Base-by-base conservation (phyloP, 2,113 vertebrate genomes). In the Lasiurus cinereus region DNA sequence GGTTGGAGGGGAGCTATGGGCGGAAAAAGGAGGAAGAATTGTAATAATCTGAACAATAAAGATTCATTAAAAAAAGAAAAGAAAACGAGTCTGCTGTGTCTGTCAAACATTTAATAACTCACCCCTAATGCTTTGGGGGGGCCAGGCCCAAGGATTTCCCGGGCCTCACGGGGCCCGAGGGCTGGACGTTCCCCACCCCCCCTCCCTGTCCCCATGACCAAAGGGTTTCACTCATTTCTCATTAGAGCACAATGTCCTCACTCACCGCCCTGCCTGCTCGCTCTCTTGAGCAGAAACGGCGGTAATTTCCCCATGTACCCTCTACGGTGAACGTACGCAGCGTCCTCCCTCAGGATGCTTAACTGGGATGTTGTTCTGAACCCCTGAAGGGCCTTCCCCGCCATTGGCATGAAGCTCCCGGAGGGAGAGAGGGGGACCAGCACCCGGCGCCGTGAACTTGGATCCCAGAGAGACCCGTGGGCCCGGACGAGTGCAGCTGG, bases 351-450 rank as follows among this genome's bases (percentile, higher is more conserved):
- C 43, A 7, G 56, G 90, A 72, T 46, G 87, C 92, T 89, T 79
- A 95, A 96, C 97, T 96, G 96, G 80, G 83, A 85, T 67, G n/a
- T 94, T 89, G 76, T 86, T 33, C 52, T 33, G 90, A 59, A 88
- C 74, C 18, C 79, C 0, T 9, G 31, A 80, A 95, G 85, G 93
- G 80, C 50, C 96, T 94, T 96, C 95, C 67, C 97, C 94, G 94
- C 83, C 83, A n/a, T 96, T 7, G 67, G 90, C 92, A 50, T 64
- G 90, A 48, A 48, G 15, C 73, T 92, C 54, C 66, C 59, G 2
- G 46, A 96, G 94, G 82, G 96, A 93, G 70, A 94, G 69, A 97
- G 87, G 95, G 87, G 96, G 93, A 56, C 56, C 88, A 89, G 96
- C 16, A 84, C 82, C 96, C 90, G 66, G 76, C 54, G 54, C 64